phyloP scores from a whole-genome alignment of 2,113 vertebrate genomes.

The Gracilinanus agilis region DNA sequence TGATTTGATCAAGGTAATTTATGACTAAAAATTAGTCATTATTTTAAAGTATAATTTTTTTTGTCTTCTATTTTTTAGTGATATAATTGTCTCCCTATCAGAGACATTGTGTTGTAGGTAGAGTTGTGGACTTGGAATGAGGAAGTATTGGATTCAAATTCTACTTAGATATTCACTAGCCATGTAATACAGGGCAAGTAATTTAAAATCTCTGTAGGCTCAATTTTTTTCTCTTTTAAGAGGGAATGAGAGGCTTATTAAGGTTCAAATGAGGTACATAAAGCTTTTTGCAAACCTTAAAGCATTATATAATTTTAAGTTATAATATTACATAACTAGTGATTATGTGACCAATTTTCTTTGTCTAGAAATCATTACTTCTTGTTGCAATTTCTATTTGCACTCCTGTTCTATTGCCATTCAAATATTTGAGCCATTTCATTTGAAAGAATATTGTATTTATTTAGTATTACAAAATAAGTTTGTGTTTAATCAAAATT shows the following conservation, averaged over 20 bases:
- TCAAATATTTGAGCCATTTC: not conserved
- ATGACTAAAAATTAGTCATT: constrained; percentile 43
- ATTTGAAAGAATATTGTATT: constrained; percentile 45
- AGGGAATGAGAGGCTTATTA: not conserved
- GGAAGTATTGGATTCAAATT: not conserved
- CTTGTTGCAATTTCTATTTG: not conserved
- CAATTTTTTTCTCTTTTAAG: not conserved
- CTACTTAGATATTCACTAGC: not conserved
- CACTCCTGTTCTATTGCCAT: constrained; percentile 50
- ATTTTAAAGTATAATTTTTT: constrained; percentile 17
- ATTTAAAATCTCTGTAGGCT: not conserved
- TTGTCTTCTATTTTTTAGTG: not conserved
- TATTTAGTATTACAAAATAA: constrained; percentile 38
- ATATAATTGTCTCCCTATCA: not conserved
- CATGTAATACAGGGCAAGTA: not conserved
- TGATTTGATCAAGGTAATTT: constrained; percentile 43
- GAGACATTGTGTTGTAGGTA: not conserved
- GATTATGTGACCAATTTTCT: not conserved
- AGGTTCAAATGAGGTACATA: not conserved
- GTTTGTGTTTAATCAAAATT: constrained; percentile 57
- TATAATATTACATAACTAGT: not conserved
- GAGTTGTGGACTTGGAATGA: not conserved
- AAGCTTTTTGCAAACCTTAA: not conserved
- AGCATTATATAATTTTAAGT: not conserved
- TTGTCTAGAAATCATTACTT: not conserved